A percentile compares a stretch with the other conserved stretches of the same genome.
Evolutionary conservation across 2,797 vertebrate species (phyloP).

Genomic region (Crotalus adamanteus): DNA sequence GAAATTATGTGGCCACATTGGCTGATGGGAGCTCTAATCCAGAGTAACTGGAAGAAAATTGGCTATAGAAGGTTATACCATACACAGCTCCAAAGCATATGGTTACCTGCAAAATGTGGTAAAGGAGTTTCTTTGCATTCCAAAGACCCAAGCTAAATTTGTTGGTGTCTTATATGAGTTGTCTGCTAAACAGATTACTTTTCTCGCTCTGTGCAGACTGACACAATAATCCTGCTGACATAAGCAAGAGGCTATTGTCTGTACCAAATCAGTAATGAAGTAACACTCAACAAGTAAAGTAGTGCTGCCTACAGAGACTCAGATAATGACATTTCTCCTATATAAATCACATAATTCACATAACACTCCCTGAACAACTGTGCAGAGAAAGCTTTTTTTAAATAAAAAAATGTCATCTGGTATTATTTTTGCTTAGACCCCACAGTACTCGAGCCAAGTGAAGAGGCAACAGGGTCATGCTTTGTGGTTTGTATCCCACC

Average conservation of each 20-base stretch:
- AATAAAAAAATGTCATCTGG: not conserved
- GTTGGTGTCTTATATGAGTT: constrained; percentile 24
- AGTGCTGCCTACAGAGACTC: not conserved
- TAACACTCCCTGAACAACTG: not conserved
- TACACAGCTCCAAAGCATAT: not conserved
- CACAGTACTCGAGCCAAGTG: not conserved
- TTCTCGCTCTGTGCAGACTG: constrained; percentile 13
- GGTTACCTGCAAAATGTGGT: not conserved
- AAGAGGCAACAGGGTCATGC: not conserved
- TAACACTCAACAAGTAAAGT: not conserved
- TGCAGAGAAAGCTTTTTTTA: not conserved
- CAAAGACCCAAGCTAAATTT: constrained; percentile 29
- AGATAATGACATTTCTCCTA: not conserved
- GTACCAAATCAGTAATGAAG: not conserved
- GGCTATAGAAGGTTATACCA: not conserved
- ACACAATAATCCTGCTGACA: not conserved
- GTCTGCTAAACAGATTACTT: constrained; percentile 16
- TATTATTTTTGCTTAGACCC: not conserved
- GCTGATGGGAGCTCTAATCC: not conserved
- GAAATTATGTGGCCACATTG: not conserved
- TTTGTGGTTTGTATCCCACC: not conserved
- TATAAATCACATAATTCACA: not conserved
- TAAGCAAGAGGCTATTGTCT: not conserved
- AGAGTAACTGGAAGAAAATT: not conserved
- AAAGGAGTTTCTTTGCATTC: constrained; percentile 2